A percentile compares a stretch with the other conserved stretches of the same genome.
phyloP scores from a whole-genome alignment of 2,888 invertebrate species.

The Gortyna flavago region DNA sequence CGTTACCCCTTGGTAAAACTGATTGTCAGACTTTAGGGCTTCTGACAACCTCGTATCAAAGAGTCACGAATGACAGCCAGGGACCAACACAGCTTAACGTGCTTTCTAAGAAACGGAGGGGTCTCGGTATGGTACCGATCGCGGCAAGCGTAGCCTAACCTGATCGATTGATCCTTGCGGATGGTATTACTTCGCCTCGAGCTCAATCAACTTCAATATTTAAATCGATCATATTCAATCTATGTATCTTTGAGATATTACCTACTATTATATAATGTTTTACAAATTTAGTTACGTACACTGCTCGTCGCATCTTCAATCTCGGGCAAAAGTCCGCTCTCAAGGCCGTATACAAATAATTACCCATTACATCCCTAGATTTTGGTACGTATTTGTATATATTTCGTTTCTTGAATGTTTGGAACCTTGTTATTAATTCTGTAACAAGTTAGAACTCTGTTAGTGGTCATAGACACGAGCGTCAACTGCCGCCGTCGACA shows the following conservation, averaged over 20 bases:
- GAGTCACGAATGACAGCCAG: too few species aligned
- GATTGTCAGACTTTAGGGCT: too few species aligned
- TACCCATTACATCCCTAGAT: constrained; percentile 62
- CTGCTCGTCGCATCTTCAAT: constrained; percentile 89
- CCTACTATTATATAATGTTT: too few species aligned
- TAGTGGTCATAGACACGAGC: not conserved
- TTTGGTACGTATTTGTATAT: constrained; percentile 71
- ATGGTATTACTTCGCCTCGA: too few species aligned
- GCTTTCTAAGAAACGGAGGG: too few species aligned
- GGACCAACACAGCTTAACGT: too few species aligned
- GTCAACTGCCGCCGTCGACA: not conserved
- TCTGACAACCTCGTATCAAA: too few species aligned
- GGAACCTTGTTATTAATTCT: constrained; percentile 72
- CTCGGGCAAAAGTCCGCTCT: constrained; percentile 81
- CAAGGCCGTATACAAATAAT: constrained; percentile 75
- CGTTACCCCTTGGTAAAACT: too few species aligned
- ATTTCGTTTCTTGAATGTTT: constrained; percentile 73
- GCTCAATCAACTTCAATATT: not conserved
- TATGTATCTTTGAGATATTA: not conserved
- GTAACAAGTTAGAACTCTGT: constrained; percentile 33
- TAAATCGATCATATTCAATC: not conserved
- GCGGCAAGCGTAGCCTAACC: too few species aligned
- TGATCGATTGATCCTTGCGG: too few species aligned
- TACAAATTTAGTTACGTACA: constrained; percentile 75
- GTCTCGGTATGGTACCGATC: too few species aligned